phyloP scores from a whole-genome alignment of 1,140 invertebrate genomes.

The Macrotrachela quadricornifera region DNA sequence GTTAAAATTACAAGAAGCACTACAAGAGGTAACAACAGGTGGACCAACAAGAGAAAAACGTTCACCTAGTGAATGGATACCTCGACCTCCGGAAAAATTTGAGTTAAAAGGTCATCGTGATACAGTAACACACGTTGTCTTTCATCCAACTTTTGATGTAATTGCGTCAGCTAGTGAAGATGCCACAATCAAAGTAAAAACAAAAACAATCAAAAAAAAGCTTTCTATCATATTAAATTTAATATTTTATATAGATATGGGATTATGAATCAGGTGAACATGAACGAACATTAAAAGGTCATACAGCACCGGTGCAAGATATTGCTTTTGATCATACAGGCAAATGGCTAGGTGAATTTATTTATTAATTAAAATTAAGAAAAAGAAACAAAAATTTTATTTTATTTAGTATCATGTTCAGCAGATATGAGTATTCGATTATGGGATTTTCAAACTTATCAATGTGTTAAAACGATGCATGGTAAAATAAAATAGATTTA shows the following conservation, averaged over 20 bases:
- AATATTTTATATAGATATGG: too few relatives aligned
- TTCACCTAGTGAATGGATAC: constrained; percentile 87
- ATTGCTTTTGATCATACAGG: constrained; percentile 78
- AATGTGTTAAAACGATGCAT: constrained; percentile 69
- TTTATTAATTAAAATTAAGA: too few relatives aligned
- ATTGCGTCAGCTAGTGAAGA: constrained; percentile 90
- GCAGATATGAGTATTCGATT: constrained; percentile 87
- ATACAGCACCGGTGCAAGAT: constrained; percentile 94
- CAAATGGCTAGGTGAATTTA: constrained; percentile 42
- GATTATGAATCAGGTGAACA: constrained; percentile 96
- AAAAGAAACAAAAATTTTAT: too few relatives aligned
- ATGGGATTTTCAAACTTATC: constrained; percentile 65
- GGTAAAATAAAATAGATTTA: constrained; percentile 22
- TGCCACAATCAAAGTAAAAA: constrained; percentile 73
- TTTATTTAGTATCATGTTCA: constrained; percentile 43
- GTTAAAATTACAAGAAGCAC: too few relatives aligned
- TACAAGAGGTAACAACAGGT: too few relatives aligned
- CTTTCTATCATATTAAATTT: too few relatives aligned
- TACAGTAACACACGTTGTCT: constrained; percentile 61
- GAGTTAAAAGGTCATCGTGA: constrained; percentile 64
- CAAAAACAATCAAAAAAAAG: too few relatives aligned
- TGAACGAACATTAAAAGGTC: constrained; percentile 87
- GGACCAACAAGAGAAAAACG: constrained; percentile 44
- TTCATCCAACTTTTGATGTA: constrained; percentile 83
- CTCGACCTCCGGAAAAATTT: constrained; percentile 83